Conservation (phyloP, 2,888 invertebrate species). For the Gari tellinella region DNA sequence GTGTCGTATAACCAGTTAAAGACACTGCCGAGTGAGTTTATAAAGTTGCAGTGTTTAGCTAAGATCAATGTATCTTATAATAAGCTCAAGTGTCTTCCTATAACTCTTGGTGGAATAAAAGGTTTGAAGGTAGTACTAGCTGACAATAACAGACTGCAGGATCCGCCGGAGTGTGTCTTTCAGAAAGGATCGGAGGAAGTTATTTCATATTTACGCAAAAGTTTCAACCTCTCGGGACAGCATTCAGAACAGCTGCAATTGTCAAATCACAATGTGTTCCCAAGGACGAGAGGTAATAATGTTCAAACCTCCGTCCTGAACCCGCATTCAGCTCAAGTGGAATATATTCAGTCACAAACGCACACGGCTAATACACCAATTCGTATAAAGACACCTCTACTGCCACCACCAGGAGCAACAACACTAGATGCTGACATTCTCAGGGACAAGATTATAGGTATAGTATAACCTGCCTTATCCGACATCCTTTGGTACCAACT, state of each 20-base stretch:
- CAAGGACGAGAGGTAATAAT: constrained; percentile 81
- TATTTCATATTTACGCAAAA: constrained; percentile 76
- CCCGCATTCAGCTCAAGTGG: constrained; percentile 81
- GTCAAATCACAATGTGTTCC: constrained; percentile 76
- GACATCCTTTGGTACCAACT: too few relatives aligned
- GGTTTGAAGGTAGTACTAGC: constrained; percentile 78
- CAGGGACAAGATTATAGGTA: constrained; percentile 82
- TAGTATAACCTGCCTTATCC: too few relatives aligned
- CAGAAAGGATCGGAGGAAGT: constrained; percentile 80
- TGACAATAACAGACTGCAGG: constrained; percentile 75
- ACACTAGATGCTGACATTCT: constrained; percentile 77
- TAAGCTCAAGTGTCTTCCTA: constrained; percentile 79
- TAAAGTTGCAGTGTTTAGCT: constrained; percentile 78
- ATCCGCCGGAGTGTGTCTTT: constrained; percentile 81
- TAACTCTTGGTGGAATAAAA: constrained; percentile 76
- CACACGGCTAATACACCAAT: constrained; percentile 82
- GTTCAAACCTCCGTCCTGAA: constrained; percentile 80
- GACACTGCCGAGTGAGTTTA: constrained; percentile 79
- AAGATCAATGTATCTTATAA: constrained; percentile 82
- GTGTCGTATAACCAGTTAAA: constrained; percentile 80
- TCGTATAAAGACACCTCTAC: constrained; percentile 82
- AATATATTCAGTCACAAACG: constrained; percentile 83
- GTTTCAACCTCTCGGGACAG: constrained; percentile 53
- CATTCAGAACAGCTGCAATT: constrained; percentile 40
- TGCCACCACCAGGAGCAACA: constrained; percentile 81